These are phyloP conservation scores for Etheostoma spectabile DNA, from an alignment of 2,113 vertebrate genomes.

Conservation along the genomic window DNA sequence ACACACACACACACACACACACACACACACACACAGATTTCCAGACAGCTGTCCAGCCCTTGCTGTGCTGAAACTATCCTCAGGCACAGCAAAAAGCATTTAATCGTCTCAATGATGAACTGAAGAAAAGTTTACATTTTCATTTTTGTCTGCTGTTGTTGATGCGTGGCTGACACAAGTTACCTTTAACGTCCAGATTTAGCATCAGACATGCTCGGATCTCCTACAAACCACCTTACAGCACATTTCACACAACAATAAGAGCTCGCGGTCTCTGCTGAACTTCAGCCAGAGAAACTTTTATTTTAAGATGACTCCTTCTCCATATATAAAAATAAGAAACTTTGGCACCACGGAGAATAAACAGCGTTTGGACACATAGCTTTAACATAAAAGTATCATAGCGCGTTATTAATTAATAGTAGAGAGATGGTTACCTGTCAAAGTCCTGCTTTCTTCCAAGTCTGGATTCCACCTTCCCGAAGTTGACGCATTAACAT, in stretches of 20 bases:
- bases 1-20: conserved; percentile 13
- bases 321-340: background rate
- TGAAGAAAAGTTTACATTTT: background rate
- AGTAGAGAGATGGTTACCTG: conserved; percentile 16
- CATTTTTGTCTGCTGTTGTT: conserved; percentile 7
- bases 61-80: conserved; percentile 64
- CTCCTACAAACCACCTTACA: conserved; percentile 8
- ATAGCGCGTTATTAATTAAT: background rate
- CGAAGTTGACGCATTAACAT: conserved; percentile 18
- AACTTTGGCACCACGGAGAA: background rate
- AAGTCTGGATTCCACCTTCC: conserved; percentile 11
- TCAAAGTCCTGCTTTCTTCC: conserved; percentile 1
- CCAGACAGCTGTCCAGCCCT: conserved; percentile 69
- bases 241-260: conserved; percentile 21
- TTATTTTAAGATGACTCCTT: conserved; percentile 26
- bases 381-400: background rate
- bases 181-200: conserved; percentile 34
- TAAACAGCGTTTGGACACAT: background rate
- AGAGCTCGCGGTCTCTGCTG: conserved; percentile 18
- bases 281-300: conserved; percentile 13
- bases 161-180: conserved; percentile 22
- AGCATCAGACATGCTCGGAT: conserved; percentile 14
- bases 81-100: conserved; percentile 8
- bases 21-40: background rate
- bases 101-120: conserved; percentile 19